Evolutionary conservation across 2,888 invertebrate genomes (phyloP), one percentile per base, ranked within the genome.

Genomic region (Tipula lateralis): DNA sequence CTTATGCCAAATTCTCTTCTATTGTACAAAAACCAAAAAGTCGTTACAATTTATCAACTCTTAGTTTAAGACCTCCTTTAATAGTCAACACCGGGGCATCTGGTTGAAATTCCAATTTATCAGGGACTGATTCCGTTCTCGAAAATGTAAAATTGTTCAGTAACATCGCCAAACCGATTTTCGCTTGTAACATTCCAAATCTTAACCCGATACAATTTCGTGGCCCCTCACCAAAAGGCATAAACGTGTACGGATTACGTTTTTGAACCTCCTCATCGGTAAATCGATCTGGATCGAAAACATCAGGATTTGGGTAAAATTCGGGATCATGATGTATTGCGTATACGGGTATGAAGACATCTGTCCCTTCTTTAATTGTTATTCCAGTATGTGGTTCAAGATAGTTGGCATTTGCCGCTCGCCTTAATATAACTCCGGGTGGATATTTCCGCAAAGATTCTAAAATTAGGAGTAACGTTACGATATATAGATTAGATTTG

Each of bases 221-320:
- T 0, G 90, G 90, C 0, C 91, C 91, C 30, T 89, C 89, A 2
- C 91, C 91, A 34, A 91, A 91, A 24, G 91, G 90, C 50, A 91
- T 86, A 88, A 89, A 91, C 1, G 88, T 87, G 85, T 88, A 89
- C 24, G 89, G 88, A 85, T 88, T 88, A 29, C 88, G 87, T 32
- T 89, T 90, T 0, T 91, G 89, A 86, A 92, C 92, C 32, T 91
- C 91, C 85, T 92, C 91, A 6, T 90, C 88, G 0, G 90, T 88
- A 88, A 93, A 94, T 86, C 94, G 90, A 29, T 93, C 92, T 0
- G 94, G 94, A 84, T 92, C 91, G 85, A 94, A 94, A 36, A 90
- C 90, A 0, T 92, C 91, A 0, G 94, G 94, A 9, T 94, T 91
- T 0, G 92, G 92, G 86, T 92, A 93, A 87, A 92, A 90, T 1